Evolutionary conservation across 2,888 invertebrate genomes (phyloP), one percentile per base, ranked within the genome.

Genomic region (Gibbula magus): DNA sequence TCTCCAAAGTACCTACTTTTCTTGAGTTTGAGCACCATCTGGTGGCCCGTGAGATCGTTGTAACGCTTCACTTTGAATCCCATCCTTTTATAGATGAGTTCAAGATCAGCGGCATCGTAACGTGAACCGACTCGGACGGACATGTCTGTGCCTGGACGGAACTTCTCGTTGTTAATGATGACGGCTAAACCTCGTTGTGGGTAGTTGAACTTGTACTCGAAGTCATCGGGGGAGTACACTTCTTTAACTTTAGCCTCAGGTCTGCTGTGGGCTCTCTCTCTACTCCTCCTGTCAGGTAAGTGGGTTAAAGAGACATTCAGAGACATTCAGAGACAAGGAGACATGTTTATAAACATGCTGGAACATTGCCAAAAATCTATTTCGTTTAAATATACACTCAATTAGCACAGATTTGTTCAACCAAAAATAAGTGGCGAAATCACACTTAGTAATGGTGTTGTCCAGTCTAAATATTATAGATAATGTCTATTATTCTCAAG

Each of bases 131-230:
- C 81, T 22, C 85, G 66, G 8, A 56, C 53, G 10, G 53, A 74
- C 56, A 78, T 78, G n/a, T 76, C 66, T 18, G 79, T 56, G 0
- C 16, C 2, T 1, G 18, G 18, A 4, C 10, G 20, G 56, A 85
- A 85, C 20, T 80, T 78, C 56, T 85, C 85, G 54, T 85, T 85
- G 77, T 82, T 82, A 75, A 85, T 85, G 53, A 85, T 85, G 29
- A 85, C 67, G 2, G 83, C 83, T 0, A 81, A 79, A 2, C 85
- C 85, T 77, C 83, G 75, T 18, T 82, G 75, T 13, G 45, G 35
- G 39, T 79, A 66, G 10, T 32, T 79, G 74, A 85, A 85, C 25
- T 83, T 22, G 39, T 85, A 85, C 1, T 74, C 66, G 54, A 83
- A 80, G 20, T 52, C 54, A 16, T 35, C n/a, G 4, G 52, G 53